Conservation (phyloP, 2,888 invertebrate genomes). For the Heteropelma amictum region DNA sequence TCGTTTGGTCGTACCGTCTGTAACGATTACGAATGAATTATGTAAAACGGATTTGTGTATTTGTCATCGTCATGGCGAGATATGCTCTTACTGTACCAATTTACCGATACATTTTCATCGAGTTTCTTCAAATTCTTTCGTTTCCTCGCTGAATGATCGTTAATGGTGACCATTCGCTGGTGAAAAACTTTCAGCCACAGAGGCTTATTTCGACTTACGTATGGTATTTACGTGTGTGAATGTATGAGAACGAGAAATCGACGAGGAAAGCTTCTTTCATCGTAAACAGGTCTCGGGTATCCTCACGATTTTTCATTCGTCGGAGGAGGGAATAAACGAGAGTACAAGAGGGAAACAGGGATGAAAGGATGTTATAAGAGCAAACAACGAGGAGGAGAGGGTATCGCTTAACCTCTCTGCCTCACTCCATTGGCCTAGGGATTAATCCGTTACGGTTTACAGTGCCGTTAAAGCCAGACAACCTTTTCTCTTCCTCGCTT, state of each 20-base stretch:
- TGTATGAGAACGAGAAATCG: constrained; percentile 33
- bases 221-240: neutral
- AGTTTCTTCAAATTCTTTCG: neutral
- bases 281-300: constrained; percentile 49
- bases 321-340: constrained; percentile 11
- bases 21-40: no score
- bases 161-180: constrained; percentile 43
- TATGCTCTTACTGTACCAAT: no score
- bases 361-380: constrained; percentile 28
- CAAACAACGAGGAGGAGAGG: constrained; percentile 31
- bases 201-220: neutral
- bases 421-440: constrained; percentile 55
- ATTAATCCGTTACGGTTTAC: constrained; percentile 67
- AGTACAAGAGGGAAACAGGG: constrained; percentile 9
- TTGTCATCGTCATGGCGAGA: no score
- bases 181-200: constrained; percentile 25
- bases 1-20: no score
- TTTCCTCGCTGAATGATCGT: constrained; percentile 23
- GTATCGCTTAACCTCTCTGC: constrained; percentile 52
- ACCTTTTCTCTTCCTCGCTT: neutral
- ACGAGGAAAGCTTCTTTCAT: constrained; percentile 51
- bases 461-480: constrained; percentile 64
- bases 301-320: constrained; percentile 46
- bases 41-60: no score
- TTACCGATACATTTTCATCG: neutral